phyloP scores from a whole-genome alignment of 2,797 vertebrate genomes.

The Oophaga sylvatica region DNA sequence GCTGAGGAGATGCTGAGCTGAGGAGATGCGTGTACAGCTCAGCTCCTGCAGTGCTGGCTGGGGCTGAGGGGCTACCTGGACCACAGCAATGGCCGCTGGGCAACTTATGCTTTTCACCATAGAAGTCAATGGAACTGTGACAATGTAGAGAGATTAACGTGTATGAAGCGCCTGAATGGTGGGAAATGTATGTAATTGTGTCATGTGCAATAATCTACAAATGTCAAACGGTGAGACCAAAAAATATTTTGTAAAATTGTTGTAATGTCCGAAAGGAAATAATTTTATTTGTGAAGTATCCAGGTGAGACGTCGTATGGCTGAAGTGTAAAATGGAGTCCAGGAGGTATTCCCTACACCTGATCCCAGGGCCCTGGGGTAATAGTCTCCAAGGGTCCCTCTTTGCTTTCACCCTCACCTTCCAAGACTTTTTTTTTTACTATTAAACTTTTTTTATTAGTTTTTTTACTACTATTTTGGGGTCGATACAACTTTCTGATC shows the following conservation, averaged over 20 bases:
- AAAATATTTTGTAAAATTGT: too few species aligned
- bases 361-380: too few species aligned
- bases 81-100: too few species aligned
- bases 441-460: too few species aligned
- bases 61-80: neutral
- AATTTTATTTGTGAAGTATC: neutral
- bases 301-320: neutral
- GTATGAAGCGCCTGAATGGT: neutral
- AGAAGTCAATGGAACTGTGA: neutral
- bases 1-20: slow-evolving; percentile 17
- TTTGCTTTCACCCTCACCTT: too few species aligned
- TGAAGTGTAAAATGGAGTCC: neutral
- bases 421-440: too few species aligned
- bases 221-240: too few species aligned
- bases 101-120: neutral
- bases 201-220: neutral
- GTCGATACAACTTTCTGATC: too few species aligned
- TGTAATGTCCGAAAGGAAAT: neutral
- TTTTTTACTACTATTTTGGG: too few species aligned
- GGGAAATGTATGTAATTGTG: neutral
- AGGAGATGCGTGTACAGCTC: neutral
- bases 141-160: neutral
- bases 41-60: neutral
- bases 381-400: too few species aligned
- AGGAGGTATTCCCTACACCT: neutral